These are phyloP conservation scores for Mandrillus leucophaeus DNA, from an alignment of 2,113 vertebrate genomes.

Conservation along the genomic window DNA sequence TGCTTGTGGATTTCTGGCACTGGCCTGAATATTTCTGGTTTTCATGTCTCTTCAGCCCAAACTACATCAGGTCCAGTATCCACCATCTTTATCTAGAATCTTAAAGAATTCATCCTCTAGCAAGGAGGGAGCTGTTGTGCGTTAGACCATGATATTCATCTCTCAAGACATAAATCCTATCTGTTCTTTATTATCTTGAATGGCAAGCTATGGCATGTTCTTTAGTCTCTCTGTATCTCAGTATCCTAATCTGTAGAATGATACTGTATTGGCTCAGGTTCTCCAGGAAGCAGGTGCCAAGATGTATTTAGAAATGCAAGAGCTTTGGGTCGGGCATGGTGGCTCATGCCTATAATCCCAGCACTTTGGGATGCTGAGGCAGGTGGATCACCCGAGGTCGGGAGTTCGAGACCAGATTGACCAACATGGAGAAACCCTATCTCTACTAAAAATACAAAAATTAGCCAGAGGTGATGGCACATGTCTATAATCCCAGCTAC, in stretches of 20 bases:
- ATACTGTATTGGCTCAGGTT: neutral
- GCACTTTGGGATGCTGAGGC: too few species aligned
- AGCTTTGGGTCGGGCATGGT: too few species aligned
- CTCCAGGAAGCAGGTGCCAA: neutral
- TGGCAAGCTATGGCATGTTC: neutral
- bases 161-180: neutral
- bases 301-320: neutral
- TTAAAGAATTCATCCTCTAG: neutral
- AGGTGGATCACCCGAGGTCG: too few species aligned
- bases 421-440: too few species aligned
- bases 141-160: neutral
- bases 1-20: neutral
- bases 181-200: neutral
- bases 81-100: neutral
- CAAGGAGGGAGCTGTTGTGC: neutral
- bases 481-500: too few species aligned
- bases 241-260: neutral
- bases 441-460: too few species aligned
- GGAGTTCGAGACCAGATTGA: too few species aligned
- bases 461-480: too few species aligned
- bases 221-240: neutral
- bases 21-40: neutral
- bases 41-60: neutral
- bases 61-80: neutral
- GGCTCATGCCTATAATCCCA: too few species aligned